These are phyloP conservation scores for Denticeps clupeoides DNA, from an alignment of 2,797 vertebrate genomes.

Conservation along the genomic window DNA sequence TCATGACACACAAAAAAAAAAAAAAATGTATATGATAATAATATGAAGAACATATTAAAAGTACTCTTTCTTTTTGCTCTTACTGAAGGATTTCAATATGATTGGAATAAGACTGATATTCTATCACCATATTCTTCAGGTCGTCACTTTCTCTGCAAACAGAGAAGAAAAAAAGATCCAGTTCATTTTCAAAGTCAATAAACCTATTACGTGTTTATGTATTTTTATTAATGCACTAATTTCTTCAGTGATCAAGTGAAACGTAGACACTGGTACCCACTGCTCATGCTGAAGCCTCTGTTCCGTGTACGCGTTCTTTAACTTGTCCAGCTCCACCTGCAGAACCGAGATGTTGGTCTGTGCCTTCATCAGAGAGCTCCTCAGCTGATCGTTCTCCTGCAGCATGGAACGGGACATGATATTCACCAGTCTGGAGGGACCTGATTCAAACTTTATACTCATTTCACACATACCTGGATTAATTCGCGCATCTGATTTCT, in stretches of 20 bases:
- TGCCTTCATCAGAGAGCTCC: conserved; percentile 38
- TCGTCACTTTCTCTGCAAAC: conserved; percentile 46
- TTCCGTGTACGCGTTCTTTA: conserved; percentile 49
- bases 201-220: no score
- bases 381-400: conserved; percentile 57
- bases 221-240: no score
- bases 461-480: conserved; percentile 36
- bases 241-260: background rate
- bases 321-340: conserved; percentile 54
- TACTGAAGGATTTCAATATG: conserved; percentile 56
- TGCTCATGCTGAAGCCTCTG: conserved; percentile 46
- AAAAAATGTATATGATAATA: background rate
- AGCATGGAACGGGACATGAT: background rate
- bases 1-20: background rate
- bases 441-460: no score
- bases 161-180: background rate
- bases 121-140: conserved; percentile 43
- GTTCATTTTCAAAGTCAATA: no score
- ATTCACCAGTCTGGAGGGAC: no score
- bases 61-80: no score
- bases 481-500: conserved; percentile 43
- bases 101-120: conserved; percentile 46
- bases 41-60: background rate
- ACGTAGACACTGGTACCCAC: conserved; percentile 30
- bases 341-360: conserved; percentile 45